These are phyloP conservation scores for Lithobates sylvaticus DNA, from an alignment of 2,797 vertebrate species.

Conservation along the genomic window DNA sequence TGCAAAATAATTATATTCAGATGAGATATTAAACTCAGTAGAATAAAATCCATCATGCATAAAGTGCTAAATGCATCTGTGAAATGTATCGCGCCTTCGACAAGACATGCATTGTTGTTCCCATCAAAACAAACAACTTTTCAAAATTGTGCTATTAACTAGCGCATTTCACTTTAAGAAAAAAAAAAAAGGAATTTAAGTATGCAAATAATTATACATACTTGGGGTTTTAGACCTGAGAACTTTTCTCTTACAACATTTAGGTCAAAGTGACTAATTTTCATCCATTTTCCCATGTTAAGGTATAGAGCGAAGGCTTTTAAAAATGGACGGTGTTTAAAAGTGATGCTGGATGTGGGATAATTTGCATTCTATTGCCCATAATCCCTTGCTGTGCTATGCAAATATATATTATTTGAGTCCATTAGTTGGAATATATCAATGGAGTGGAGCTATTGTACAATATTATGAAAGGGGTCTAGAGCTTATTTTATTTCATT, in stretches of 20 bases:
- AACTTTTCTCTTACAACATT: conserved; percentile 30
- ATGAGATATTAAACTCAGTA: conserved; percentile 79
- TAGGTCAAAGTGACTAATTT: conserved; percentile 36
- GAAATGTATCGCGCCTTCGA: conserved; percentile 64
- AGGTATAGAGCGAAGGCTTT: conserved; percentile 10
- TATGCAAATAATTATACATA: conserved; percentile 46
- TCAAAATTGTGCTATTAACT: conserved; percentile 58
- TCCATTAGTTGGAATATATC: conserved; percentile 39
- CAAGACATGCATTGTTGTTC: conserved; percentile 77
- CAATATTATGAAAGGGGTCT: conserved; percentile 15
- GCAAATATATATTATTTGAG: conserved; percentile 45
- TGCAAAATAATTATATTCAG: conserved; percentile 81
- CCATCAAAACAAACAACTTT: conserved; percentile 80
- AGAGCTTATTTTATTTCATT: neutral
- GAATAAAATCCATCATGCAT: conserved; percentile 74
- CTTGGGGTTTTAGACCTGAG: conserved; percentile 19
- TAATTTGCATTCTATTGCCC: conserved; percentile 28
- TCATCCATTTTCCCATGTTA: conserved; percentile 34
- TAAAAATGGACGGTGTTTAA: conserved; percentile 29
- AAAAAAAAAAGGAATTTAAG: conserved; percentile 25
- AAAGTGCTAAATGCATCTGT: conserved; percentile 81
- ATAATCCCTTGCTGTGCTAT: conserved; percentile 46
- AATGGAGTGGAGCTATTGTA: neutral
- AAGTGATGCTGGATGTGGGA: conserved; percentile 30
- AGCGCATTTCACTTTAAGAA: conserved; percentile 23